Conservation (phyloP, 2,888 invertebrate genomes). For the Leptopilina drosophilae region DNA sequence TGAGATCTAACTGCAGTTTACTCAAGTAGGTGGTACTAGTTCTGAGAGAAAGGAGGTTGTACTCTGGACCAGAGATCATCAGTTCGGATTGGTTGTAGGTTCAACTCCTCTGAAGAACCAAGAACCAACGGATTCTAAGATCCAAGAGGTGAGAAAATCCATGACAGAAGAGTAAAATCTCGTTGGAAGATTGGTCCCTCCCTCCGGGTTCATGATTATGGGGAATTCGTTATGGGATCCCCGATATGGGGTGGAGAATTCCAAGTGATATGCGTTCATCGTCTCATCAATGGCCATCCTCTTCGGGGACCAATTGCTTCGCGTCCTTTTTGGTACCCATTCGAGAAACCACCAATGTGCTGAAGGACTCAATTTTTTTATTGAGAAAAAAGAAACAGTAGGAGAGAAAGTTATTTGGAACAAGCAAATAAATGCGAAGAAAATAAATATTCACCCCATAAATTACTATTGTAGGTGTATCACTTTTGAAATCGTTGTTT, state of each 20-base stretch:
- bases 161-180: constrained; percentile 33
- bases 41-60: constrained; percentile 55
- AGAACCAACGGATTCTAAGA: constrained; percentile 47
- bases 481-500: too few relatives aligned
- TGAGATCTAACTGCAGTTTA: constrained; percentile 49
- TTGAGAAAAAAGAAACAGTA: too few relatives aligned
- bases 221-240: constrained; percentile 11
- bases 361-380: too few relatives aligned
- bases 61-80: constrained; percentile 55
- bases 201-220: background rate
- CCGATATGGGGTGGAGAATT: constrained; percentile 21
- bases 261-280: too few relatives aligned
- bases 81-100: constrained; percentile 54
- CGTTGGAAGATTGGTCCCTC: constrained; percentile 24
- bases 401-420: too few relatives aligned
- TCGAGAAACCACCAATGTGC: background rate
- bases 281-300: constrained; percentile 12
- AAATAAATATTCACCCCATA: too few relatives aligned
- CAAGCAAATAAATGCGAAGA: too few relatives aligned
- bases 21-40: constrained; percentile 55
- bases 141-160: constrained; percentile 54
- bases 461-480: too few relatives aligned
- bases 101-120: constrained; percentile 51
- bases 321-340: background rate
- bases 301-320: constrained; percentile 15